Conservation (phyloP, 92 coral and sea anemone genomes). For the Phenganax subtilis region DNA sequence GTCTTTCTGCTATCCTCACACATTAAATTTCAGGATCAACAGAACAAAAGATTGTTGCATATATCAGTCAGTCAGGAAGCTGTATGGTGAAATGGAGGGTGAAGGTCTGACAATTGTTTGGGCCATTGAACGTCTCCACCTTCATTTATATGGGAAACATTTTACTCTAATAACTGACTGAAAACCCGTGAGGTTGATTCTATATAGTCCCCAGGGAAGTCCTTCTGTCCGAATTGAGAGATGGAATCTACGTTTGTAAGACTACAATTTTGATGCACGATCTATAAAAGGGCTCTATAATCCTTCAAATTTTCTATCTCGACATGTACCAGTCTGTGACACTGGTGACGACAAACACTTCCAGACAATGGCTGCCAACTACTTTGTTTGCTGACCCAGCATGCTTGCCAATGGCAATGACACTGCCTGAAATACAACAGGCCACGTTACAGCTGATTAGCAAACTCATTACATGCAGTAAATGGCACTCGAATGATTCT, state of each 20-base stretch:
- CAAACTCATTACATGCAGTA: too few relatives aligned
- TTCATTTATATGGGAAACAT: not conserved
- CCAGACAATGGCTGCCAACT: conserved; percentile 13
- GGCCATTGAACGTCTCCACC: not conserved
- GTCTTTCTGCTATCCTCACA: too few relatives aligned
- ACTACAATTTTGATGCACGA: not conserved
- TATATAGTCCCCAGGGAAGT: too few relatives aligned
- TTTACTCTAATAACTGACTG: too few relatives aligned
- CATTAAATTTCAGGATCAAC: not conserved
- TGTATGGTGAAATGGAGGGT: not conserved
- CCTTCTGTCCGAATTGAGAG: too few relatives aligned
- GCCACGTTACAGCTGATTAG: conserved; percentile 16
- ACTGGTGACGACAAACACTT: not conserved
- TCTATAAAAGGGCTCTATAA: not conserved
- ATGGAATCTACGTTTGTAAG: not conserved
- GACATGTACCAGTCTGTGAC: not conserved
- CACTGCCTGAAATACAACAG: conserved; percentile 16
- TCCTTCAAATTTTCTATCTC: conserved; percentile 10
- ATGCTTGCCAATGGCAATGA: conserved; percentile 35
- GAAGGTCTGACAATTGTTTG: not conserved
- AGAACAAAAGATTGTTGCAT: not conserved
- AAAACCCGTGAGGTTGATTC: too few relatives aligned
- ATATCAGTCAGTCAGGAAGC: not conserved
- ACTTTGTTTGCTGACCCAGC: conserved; percentile 16
- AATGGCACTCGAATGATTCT: too few relatives aligned